Base-by-base conservation (phyloP, 2,797 vertebrate genomes). In the Dryobates pubescens region DNA sequence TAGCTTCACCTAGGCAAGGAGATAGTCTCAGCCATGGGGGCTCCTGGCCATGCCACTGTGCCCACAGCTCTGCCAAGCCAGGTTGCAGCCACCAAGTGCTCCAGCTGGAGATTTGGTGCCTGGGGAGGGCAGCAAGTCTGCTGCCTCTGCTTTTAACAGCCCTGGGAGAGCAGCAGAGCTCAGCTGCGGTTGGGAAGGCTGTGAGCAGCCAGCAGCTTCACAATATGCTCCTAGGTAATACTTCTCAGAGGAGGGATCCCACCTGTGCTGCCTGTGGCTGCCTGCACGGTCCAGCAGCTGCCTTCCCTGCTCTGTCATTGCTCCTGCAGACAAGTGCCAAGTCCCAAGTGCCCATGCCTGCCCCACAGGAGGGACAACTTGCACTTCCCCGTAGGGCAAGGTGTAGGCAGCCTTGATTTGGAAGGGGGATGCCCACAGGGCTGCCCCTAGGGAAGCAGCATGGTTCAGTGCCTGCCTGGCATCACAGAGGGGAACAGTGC, bases 331-430 rank as follows among this genome's bases (percentile, higher is more conserved):
- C 1, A 23, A 51, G 82, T 82, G 69, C 73, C 34, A 75, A 86
- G 61, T 81, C 63, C 77, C 71, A 14, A 1, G 1, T n/a, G 45
- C 24, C 76, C 17, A 1, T 4, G 70, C 47, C 29, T 0, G 0
- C 13, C 59, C 36, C 47, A 34, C 0, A 0, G 15, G 10, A 49
- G 38, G 61, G 45, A 80, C 45, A 59, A 26, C 26, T 1, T 1
- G 38, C 22, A 5, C 14, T 43, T 73, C 79, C 65, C 32, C 43
- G 4, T 13, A 11, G 11, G 34, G 32, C 7, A 23, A 59, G 54
- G 43, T 4, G 3, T 5, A 65, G 69, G 30, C 29, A 45, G 58
- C 30, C 85, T 15, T 15, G 23, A 56, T 82, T 23, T 13, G 70
- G 51, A 64, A 45, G 4, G 20, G 6, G 13, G 18, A 15, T 19